Evolutionary conservation across 2,797 vertebrate species (phyloP).

Genomic region (Coranthus polyacanthus): DNA sequence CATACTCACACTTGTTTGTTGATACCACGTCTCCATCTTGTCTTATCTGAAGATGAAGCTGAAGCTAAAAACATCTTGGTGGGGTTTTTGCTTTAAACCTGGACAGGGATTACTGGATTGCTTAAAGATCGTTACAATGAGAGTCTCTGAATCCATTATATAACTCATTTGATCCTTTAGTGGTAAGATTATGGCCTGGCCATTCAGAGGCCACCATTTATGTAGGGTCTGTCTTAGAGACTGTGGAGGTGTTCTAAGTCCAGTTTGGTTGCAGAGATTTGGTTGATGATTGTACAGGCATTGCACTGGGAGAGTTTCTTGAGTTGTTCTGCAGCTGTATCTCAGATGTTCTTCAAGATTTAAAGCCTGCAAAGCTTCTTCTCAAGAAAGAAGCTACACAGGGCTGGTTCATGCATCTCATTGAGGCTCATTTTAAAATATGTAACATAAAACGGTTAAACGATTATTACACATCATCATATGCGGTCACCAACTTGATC

Average conservation of each 20-base stretch:
- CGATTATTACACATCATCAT: neutral
- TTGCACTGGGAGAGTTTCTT: neutral
- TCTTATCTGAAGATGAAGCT: conserved; percentile 7
- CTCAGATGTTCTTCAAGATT: neutral
- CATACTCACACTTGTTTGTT: neutral
- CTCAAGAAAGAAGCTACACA: conserved; percentile 4
- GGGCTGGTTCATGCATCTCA: neutral
- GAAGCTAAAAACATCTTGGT: conserved; percentile 34
- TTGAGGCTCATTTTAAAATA: neutral
- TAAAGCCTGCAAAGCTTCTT: neutral
- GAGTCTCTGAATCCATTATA: conserved; percentile 68
- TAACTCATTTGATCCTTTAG: conserved; percentile 74
- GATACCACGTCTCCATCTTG: neutral
- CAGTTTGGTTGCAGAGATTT: conserved; percentile 14
- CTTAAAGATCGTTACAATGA: conserved; percentile 62
- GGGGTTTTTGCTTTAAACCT: conserved; percentile 69
- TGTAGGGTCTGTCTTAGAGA: conserved; percentile 10
- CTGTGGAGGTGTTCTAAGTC: conserved; percentile 15
- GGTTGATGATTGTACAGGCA: neutral
- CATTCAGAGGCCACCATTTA: conserved; percentile 56
- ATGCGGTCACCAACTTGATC: neutral
- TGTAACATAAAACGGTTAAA: neutral
- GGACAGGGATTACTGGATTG: conserved; percentile 72
- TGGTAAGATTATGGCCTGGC: conserved; percentile 55
- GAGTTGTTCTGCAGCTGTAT: neutral